These are phyloP conservation scores for Scaptomyza caliginosa DNA, from an alignment of 2,888 invertebrate genomes.

Conservation along the genomic window DNA sequence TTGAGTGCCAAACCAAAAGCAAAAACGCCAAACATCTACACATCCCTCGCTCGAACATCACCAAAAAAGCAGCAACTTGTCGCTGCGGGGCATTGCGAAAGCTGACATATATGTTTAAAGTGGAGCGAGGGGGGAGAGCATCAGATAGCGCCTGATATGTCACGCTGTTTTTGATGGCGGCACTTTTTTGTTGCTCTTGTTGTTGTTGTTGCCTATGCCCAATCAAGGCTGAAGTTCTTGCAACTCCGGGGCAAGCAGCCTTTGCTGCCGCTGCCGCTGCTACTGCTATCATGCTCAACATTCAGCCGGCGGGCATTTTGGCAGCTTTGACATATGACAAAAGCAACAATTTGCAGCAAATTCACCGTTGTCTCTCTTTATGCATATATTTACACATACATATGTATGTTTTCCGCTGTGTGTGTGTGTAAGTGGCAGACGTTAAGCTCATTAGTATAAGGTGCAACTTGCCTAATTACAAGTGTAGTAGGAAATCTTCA, in stretches of 20 bases:
- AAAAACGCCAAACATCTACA: neutral
- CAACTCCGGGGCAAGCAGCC: slow-evolving; percentile 42
- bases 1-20: slow-evolving; percentile 59
- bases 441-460: slow-evolving; percentile 55
- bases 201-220: slow-evolving; percentile 48
- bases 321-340: slow-evolving; percentile 58
- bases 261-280: slow-evolving; percentile 1
- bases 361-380: neutral
- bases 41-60: neutral
- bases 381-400: neutral
- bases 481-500: slow-evolving; percentile 35
- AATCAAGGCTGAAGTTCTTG: slow-evolving; percentile 59
- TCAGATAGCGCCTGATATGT: slow-evolving; percentile 58
- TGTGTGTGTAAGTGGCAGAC: neutral
- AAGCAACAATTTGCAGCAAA: slow-evolving; percentile 47
- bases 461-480: slow-evolving; percentile 59
- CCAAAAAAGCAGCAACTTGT: slow-evolving; percentile 45
- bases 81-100: slow-evolving; percentile 60
- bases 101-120: slow-evolving; percentile 41
- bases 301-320: slow-evolving; percentile 52
- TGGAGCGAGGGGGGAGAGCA: neutral
- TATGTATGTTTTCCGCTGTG: neutral
- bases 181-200: slow-evolving; percentile 61
- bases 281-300: slow-evolving; percentile 35
- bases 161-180: slow-evolving; percentile 66